Conservation (phyloP, 2,888 invertebrate genomes). For the Agelastica alni region DNA sequence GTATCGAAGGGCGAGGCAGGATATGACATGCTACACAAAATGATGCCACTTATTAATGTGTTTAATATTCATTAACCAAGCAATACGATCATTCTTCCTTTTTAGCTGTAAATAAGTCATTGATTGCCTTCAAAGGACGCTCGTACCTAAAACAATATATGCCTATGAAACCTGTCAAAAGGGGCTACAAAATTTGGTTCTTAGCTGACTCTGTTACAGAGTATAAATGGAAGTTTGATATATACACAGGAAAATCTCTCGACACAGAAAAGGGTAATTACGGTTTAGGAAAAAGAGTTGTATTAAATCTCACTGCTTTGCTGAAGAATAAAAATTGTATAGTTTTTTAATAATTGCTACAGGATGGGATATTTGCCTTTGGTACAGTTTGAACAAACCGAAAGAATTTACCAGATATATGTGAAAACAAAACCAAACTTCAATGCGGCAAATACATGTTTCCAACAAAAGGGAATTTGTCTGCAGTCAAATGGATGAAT, state of each 20-base stretch:
- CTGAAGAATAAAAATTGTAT: conserved; percentile 6
- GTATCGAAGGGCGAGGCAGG: not conserved
- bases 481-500: conserved; percentile 34
- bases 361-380: conserved; percentile 31
- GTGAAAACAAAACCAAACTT: conserved; percentile 26
- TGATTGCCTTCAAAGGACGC: no score
- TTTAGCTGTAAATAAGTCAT: no score
- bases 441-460: conserved; percentile 34
- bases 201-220: no score
- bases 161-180: conserved; percentile 8
- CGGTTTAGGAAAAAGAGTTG: conserved; percentile 23
- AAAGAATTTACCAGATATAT: conserved; percentile 28
- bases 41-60: no score
- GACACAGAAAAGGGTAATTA: conserved; percentile 37
- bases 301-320: conserved; percentile 6
- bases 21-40: no score
- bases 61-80: no score
- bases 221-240: no score
- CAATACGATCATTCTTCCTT: conserved; percentile 20
- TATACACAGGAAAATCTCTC: not conserved
- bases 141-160: conserved; percentile 37
- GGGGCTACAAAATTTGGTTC: no score
- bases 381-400: conserved; percentile 33
- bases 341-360: conserved; percentile 28
- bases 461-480: conserved; percentile 15